Evolutionary conservation across 2,888 invertebrate species (phyloP).

Genomic region (Trileptium ribeirensis): DNA sequence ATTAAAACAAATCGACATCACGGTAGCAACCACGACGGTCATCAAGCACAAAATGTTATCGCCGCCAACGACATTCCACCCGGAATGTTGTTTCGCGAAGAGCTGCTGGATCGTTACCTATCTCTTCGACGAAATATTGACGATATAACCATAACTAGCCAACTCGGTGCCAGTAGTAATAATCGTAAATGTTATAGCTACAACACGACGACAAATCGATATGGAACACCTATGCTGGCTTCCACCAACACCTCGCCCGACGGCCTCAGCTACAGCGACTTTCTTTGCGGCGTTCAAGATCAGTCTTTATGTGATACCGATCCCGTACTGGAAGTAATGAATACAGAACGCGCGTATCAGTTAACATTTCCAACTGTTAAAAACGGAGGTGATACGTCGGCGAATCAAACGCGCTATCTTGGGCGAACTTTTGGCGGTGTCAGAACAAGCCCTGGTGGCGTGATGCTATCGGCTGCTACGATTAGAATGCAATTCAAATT

Average conservation of each 20-base stretch:
- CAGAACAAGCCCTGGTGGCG: neutral
- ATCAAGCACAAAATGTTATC: neutral
- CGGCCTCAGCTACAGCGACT: neutral
- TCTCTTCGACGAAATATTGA: neutral
- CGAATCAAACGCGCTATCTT: neutral
- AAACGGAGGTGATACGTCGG: neutral
- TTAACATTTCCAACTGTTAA: neutral
- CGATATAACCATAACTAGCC: neutral
- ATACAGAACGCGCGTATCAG: neutral
- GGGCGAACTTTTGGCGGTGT: neutral
- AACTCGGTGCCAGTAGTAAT: neutral
- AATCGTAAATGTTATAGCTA: neutral
- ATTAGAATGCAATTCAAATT: neutral
- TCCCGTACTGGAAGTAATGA: neutral
- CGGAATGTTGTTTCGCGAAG: neutral
- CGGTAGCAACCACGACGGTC: neutral
- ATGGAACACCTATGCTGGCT: no score
- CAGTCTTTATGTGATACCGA: neutral
- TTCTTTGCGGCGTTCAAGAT: neutral
- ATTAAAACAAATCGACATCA: neutral
- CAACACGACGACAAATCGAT: neutral
- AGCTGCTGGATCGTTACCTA: neutral
- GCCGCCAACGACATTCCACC: neutral
- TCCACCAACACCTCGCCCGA: no score
- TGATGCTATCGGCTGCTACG: neutral